Evolutionary conservation across 92 coral and sea anemone species (phyloP).

Genomic region (Phenganax subtilis): DNA sequence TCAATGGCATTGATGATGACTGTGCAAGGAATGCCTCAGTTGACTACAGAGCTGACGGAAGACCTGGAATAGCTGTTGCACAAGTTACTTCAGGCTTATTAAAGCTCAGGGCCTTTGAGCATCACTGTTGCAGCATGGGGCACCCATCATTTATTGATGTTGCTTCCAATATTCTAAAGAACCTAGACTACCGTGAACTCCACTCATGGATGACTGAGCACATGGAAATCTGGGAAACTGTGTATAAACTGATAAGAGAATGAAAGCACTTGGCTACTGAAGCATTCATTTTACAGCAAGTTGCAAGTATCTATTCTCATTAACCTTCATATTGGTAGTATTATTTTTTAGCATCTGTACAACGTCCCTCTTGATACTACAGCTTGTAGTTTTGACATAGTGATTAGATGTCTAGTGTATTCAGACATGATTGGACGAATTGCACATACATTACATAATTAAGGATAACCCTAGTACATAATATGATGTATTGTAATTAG

Average conservation of each 20-base stretch:
- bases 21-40: slow-evolving; percentile 32
- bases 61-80: slow-evolving; percentile 46
- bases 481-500: too few relatives aligned
- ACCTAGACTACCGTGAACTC: slow-evolving; percentile 60
- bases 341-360: neutral
- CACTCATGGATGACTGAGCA: slow-evolving; percentile 53
- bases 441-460: too few relatives aligned
- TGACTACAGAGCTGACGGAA: slow-evolving; percentile 37
- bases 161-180: slow-evolving; percentile 11
- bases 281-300: neutral
- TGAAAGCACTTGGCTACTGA: neutral
- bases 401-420: too few relatives aligned
- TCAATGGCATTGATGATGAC: slow-evolving; percentile 51
- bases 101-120: neutral
- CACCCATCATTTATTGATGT: slow-evolving; percentile 32
- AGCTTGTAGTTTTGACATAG: too few relatives aligned
- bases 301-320: too few relatives aligned
- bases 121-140: slow-evolving; percentile 21
- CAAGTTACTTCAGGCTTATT: slow-evolving; percentile 33
- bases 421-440: too few relatives aligned
- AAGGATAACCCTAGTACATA: too few relatives aligned
- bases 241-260: slow-evolving; percentile 12
- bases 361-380: neutral
- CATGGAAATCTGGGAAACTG: slow-evolving; percentile 49
- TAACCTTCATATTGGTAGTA: neutral